These are phyloP conservation scores for Drosophila persimilis DNA, from an alignment of 1,140 invertebrate species.

Conservation along the genomic window DNA sequence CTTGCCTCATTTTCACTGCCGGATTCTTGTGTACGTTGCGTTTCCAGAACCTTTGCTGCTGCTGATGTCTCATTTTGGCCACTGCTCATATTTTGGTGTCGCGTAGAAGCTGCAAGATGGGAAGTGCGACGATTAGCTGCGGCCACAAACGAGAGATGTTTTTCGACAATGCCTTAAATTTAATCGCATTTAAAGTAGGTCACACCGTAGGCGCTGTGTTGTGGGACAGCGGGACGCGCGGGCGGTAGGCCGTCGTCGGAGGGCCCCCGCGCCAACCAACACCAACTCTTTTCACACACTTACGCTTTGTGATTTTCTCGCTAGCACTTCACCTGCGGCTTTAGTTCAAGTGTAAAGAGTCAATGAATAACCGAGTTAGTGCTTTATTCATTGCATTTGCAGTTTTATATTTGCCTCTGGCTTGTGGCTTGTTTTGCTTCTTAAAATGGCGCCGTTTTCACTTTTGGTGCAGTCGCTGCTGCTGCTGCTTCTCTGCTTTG, in stretches of 20 bases:
- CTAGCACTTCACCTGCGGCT: constrained; percentile 42
- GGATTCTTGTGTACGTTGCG: constrained; percentile 75
- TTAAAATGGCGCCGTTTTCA: constrained; percentile 83
- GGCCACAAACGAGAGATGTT: constrained; percentile 19
- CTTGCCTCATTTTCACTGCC: constrained; percentile 80
- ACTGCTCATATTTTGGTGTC: constrained; percentile 80
- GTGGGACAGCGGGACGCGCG: constrained; percentile 10
- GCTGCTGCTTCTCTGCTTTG: constrained; percentile 40
- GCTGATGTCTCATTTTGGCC: constrained; percentile 77
- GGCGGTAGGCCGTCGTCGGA: not conserved
- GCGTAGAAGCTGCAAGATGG: constrained; percentile 44
- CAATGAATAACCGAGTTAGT: constrained; percentile 9
- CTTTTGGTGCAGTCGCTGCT: constrained; percentile 61
- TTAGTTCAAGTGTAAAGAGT: constrained; percentile 17
- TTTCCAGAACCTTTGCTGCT: constrained; percentile 80
- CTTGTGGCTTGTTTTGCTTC: constrained; percentile 73
- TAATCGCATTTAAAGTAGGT: constrained; percentile 71
- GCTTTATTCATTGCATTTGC: constrained; percentile 64
- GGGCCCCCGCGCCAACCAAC: constrained; percentile 22
- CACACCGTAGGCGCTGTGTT: constrained; percentile 43
- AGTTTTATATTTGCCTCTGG: constrained; percentile 52
- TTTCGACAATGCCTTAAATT: constrained; percentile 23
- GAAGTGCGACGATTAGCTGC: constrained; percentile 6
- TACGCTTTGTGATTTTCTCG: constrained; percentile 61
- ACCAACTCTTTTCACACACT: constrained; percentile 35